Evolutionary conservation across 2,888 invertebrate species (phyloP).

Genomic region (Athalia cordata): DNA sequence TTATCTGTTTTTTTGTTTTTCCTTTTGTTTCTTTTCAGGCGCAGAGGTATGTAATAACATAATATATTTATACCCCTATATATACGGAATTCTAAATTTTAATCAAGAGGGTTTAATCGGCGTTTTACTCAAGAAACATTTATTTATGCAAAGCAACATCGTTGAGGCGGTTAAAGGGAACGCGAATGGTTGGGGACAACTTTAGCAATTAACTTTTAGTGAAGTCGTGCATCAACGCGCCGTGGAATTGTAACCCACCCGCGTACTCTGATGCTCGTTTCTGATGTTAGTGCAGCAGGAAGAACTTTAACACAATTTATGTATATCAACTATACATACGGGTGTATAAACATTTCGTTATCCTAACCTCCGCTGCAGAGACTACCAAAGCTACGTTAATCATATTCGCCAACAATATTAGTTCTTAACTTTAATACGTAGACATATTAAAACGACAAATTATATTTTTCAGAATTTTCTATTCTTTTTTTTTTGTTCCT

Average conservation of each 20-base stretch:
- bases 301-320: neutral
- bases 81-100: neutral
- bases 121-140: neutral
- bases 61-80: neutral
- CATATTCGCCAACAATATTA: too few species aligned
- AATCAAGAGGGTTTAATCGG: neutral
- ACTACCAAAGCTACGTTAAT: too few species aligned
- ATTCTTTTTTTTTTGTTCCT: too few species aligned
- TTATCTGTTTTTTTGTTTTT: neutral
- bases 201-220: constrained; percentile 32
- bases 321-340: too few species aligned
- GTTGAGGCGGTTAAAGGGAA: neutral
- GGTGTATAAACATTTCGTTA: too few species aligned
- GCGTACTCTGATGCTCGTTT: too few species aligned
- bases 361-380: too few species aligned
- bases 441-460: too few species aligned
- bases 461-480: too few species aligned
- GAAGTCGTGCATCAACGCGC: constrained; percentile 29
- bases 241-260: constrained; percentile 10
- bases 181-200: neutral
- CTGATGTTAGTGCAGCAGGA: neutral
- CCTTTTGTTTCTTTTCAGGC: neutral
- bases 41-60: neutral
- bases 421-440: too few species aligned
- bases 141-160: constrained; percentile 16